These are phyloP conservation scores for Oreocharis arfaki DNA, from an alignment of 2,113 vertebrate species.

Conservation along the genomic window DNA sequence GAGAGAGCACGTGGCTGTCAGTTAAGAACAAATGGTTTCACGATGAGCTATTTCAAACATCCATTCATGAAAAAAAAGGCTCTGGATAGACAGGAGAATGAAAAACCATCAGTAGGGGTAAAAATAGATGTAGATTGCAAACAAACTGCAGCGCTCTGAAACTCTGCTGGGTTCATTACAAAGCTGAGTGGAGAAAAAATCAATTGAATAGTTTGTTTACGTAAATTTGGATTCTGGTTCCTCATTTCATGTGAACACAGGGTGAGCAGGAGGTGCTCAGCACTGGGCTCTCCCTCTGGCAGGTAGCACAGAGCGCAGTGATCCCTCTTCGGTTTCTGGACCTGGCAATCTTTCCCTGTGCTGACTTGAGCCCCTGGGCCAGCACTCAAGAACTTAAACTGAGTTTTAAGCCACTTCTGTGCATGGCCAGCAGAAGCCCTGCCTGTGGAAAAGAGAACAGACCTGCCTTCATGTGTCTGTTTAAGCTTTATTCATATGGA, in stretches of 20 bases:
- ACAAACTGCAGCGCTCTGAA: not conserved
- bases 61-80: not conserved
- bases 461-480: not conserved
- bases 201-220: not conserved
- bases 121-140: not conserved
- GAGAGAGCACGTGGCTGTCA: not conserved
- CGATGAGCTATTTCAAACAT: not conserved
- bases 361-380: not conserved
- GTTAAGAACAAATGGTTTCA: not conserved
- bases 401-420: not conserved
- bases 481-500: not conserved
- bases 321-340: not conserved
- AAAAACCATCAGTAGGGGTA: not conserved
- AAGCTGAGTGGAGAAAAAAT: not conserved
- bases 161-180: not conserved
- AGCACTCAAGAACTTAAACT: not conserved
- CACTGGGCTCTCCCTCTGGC: not conserved
- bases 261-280: not conserved
- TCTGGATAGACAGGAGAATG: not conserved
- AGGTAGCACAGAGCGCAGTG: rapidly evolving
- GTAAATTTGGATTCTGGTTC: not conserved
- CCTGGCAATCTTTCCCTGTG: not conserved
- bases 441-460: not conserved
- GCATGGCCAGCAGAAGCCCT: not conserved
- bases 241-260: not conserved